phyloP scores from a whole-genome alignment of 2,113 vertebrate species.

The Pygoscelis adeliae region DNA sequence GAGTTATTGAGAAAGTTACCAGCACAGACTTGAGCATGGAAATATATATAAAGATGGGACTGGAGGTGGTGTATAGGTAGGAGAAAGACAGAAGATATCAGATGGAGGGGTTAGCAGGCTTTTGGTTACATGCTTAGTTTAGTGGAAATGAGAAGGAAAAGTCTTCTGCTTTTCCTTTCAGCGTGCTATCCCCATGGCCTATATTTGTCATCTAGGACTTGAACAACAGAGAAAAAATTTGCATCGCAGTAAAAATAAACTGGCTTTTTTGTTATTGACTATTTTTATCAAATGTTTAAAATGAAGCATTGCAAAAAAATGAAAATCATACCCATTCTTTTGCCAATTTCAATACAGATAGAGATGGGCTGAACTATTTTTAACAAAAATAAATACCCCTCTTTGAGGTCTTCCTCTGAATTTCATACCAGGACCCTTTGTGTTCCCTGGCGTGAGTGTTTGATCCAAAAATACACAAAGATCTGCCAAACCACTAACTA shows the following conservation, averaged over 20 bases:
- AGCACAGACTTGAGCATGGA: not conserved
- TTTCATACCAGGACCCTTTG: constrained; percentile 78
- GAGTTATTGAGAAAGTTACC: not conserved
- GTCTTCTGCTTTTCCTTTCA: not conserved
- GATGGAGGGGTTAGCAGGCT: not conserved
- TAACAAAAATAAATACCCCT: constrained; percentile 79
- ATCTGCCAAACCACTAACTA: constrained; percentile 82
- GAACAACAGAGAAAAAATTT: constrained; percentile 50
- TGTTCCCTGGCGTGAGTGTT: constrained; percentile 73
- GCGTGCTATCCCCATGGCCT: not conserved
- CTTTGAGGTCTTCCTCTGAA: constrained; percentile 79
- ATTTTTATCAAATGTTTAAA: constrained; percentile 80
- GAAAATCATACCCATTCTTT: constrained; percentile 80
- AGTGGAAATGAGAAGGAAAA: constrained; percentile 40
- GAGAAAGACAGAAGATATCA: not conserved
- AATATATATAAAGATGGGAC: not conserved
- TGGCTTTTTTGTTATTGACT: constrained; percentile 74
- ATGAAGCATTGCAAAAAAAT: constrained; percentile 71
- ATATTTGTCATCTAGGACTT: constrained; percentile 44
- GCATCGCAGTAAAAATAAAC: constrained; percentile 75
- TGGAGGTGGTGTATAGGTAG: not conserved
- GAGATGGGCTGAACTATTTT: constrained; percentile 78
- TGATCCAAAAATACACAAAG: constrained; percentile 78
- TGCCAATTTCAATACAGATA: constrained; percentile 81
- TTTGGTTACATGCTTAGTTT: constrained; percentile 8